Evolutionary conservation across 2,113 vertebrate genomes (phyloP), one percentile per base, ranked within the genome.

Genomic region (Acrocephalus kingi): DNA sequence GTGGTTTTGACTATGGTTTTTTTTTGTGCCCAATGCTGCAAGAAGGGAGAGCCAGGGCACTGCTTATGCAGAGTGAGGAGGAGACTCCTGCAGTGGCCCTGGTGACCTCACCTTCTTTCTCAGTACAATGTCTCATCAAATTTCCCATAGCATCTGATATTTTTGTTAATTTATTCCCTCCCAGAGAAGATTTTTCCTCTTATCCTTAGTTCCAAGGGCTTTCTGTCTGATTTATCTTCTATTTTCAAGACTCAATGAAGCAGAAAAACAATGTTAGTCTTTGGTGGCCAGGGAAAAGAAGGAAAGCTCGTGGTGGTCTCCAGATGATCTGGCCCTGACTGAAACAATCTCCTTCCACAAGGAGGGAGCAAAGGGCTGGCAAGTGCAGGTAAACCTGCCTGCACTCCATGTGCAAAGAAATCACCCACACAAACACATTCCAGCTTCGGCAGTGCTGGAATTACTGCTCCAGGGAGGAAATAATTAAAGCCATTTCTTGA

Each of bases 401-500:
- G 85, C 24, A 3, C 45, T 49, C 66, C 30, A 12, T 7, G 52
- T 83, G 75, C 94, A 52, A 61, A 87, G 71, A 81, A 87, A 86
- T 66, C 85, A 86, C 69, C 78, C 93, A 66, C 25, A n/a, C 89
- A 96, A 95, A 94, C 78, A 64, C 63, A 33, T 62, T 62, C 87
- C 87, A 93, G 79, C 62, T 80, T 93, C 84, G 89, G 77, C 84
- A 94, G 35, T 35, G 49, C 56, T 94, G 37, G 37, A 39, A 39
- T 96, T 96, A 78, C 74, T 96, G 79, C 83, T 94, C 73, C 39
- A 37, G 51, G 87, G 78, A 98, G 93, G 95, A 98, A 97, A 97
- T 95, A 91, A 96, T 97, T 98, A 96, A 94, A 97, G 89, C 89
- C 94, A 94, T 95, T 96, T 96, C 96, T 94, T 93, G 94, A 84